Percentiles rank a stretch among this genome's conserved stretches.
These are phyloP conservation scores for Labeo calbasu DNA, from an alignment of 2,797 vertebrate species.

Conservation along the genomic window DNA sequence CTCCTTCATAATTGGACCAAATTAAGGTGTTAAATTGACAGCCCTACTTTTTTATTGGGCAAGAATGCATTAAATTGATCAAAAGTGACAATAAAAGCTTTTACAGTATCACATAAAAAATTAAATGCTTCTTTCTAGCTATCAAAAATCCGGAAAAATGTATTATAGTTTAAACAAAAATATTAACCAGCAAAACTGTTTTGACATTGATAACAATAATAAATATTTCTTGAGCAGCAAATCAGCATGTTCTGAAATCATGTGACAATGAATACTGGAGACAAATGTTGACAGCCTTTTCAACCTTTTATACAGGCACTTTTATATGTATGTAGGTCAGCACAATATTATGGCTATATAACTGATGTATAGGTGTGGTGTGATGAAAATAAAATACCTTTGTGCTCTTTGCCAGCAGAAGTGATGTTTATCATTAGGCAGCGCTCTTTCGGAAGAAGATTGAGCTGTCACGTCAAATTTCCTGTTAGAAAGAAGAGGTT, in stretches of 20 bases:
- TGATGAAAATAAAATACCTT: conserved; percentile 16
- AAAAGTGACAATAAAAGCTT: not conserved
- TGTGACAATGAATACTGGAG: not conserved
- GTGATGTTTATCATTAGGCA: not conserved
- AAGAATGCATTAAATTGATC: no score
- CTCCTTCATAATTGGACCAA: not conserved
- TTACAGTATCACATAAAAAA: not conserved
- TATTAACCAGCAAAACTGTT: not conserved
- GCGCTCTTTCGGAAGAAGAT: not conserved
- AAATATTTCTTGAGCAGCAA: not conserved
- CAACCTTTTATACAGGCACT: not conserved
- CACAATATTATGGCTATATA: not conserved
- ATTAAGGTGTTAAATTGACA: not conserved
- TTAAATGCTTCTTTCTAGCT: not conserved
- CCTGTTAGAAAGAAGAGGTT: conserved; percentile 10
- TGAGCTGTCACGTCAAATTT: conserved; percentile 17
- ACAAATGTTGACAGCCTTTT: not conserved
- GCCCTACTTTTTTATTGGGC: no score
- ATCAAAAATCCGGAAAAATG: not conserved
- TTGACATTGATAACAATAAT: not conserved
- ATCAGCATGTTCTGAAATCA: not conserved
- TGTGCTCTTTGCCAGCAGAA: not conserved
- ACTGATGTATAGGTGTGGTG: not conserved
- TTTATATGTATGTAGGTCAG: not conserved
- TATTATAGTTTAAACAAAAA: not conserved